Conservation (phyloP, 2,113 vertebrate species). For the Cololabis saira region DNA sequence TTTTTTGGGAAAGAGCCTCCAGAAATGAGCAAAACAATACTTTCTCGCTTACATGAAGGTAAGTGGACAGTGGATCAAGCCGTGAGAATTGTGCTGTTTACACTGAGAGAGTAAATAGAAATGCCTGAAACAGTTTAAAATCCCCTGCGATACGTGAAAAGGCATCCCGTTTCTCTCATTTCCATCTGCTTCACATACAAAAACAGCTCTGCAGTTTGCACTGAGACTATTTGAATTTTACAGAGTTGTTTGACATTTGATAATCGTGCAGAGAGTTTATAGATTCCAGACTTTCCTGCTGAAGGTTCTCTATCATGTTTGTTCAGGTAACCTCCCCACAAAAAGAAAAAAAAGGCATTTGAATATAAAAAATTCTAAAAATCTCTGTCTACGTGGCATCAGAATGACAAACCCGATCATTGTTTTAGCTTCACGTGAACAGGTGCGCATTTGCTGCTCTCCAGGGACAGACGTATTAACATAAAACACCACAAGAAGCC, state of each 20-base stretch:
- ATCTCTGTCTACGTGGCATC: constrained; percentile 39
- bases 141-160: constrained; percentile 62
- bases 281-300: constrained; percentile 46
- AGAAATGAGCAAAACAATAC: constrained; percentile 6
- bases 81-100: constrained; percentile 55
- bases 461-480: constrained; percentile 41
- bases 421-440: constrained; percentile 44
- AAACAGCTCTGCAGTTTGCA: constrained; percentile 53
- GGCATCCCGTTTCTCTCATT: constrained; percentile 38
- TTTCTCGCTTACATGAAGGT: constrained; percentile 42
- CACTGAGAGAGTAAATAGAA: constrained; percentile 61
- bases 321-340: constrained; percentile 36
- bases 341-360: constrained; percentile 27
- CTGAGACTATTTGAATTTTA: constrained; percentile 75
- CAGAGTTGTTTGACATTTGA: constrained; percentile 73
- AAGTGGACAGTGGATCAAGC: constrained; percentile 48
- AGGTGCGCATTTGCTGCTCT: constrained; percentile 55
- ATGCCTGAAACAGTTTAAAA: constrained; percentile 66
- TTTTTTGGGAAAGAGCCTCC: not conserved
- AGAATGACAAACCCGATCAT: constrained; percentile 57
- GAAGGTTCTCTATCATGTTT: constrained; percentile 67
- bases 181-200: constrained; percentile 68
- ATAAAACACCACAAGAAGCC: constrained; percentile 38
- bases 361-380: constrained; percentile 43
- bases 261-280: constrained; percentile 60